Conservation (phyloP, 2,888 invertebrate species). For the Osmoderma eremita region DNA sequence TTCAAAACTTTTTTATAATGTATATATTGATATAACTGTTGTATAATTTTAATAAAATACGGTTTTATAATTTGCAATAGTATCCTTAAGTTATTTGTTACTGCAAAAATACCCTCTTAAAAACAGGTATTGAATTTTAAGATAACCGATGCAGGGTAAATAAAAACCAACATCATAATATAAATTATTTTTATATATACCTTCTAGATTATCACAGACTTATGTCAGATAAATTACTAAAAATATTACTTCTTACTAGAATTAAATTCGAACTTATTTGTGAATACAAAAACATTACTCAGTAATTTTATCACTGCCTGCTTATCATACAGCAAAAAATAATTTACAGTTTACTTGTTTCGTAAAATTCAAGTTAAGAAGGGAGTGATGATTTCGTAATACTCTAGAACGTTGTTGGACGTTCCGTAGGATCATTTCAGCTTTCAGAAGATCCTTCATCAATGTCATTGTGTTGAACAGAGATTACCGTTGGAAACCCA, state of each 20-base stretch:
- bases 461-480: neutral
- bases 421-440: constrained; percentile 1
- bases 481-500: constrained; percentile 72
- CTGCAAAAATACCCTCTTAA: neutral
- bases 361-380: neutral
- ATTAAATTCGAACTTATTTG: constrained; percentile 20
- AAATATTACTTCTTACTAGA: constrained; percentile 44
- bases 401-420: constrained; percentile 20
- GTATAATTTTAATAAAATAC: constrained; percentile 35
- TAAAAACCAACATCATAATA: constrained; percentile 22
- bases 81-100: neutral
- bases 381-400: constrained; percentile 28
- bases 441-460: neutral
- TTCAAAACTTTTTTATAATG: constrained; percentile 27
- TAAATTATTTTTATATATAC: constrained; percentile 52
- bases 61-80: neutral
- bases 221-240: constrained; percentile 59
- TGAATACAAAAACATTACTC: constrained; percentile 12
- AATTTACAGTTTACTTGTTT: constrained; percentile 7
- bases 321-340: constrained; percentile 15
- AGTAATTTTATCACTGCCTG: constrained; percentile 18
- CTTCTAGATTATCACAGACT: constrained; percentile 60
- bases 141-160: neutral
- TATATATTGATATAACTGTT: constrained; percentile 31
- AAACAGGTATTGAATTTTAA: neutral